Percentiles rank a stretch among this genome's conserved stretches.
These are phyloP conservation scores for Oscheius sp. DNA, from an alignment of 2,888 invertebrate species.

Conservation along the genomic window DNA sequence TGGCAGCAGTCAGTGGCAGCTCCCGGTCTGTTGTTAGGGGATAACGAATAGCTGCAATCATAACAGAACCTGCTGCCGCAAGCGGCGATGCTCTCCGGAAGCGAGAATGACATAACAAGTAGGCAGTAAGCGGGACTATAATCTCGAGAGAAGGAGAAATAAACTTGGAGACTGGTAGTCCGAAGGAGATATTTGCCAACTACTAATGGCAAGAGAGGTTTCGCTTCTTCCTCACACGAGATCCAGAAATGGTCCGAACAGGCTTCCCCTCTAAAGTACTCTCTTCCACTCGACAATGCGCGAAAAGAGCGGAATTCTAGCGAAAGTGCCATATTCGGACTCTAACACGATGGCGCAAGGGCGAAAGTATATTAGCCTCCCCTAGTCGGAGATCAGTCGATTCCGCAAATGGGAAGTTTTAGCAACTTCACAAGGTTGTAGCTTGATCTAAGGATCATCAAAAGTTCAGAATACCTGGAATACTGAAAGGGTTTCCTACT, in stretches of 20 bases:
- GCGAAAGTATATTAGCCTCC: no score
- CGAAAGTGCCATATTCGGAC: constrained; percentile 19
- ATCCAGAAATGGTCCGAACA: constrained; percentile 35
- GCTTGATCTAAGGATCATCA: no score
- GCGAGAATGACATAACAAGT: constrained; percentile 8
- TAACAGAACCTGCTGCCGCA: constrained; percentile 23
- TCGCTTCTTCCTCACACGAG: constrained; percentile 26
- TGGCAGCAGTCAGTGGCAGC: neutral
- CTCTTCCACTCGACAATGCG: constrained; percentile 34
- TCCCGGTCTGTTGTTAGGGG: constrained; percentile 24
- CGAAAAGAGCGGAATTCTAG: constrained; percentile 14
- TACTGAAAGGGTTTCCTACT: no score
- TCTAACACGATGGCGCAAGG: neutral
- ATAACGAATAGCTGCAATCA: constrained; percentile 31
- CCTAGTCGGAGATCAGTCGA: no score
- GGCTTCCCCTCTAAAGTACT: constrained; percentile 14
- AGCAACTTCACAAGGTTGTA: no score
- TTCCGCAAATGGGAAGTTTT: no score
- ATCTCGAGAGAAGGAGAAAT: neutral
- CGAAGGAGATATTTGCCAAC: constrained; percentile 25
- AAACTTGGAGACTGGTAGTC: neutral
- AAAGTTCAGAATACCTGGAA: no score
- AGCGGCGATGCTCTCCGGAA: constrained; percentile 19
- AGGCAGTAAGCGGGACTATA: constrained; percentile 4
- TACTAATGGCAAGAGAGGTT: constrained; percentile 32